Conservation (phyloP, 2,113 vertebrate genomes). For the Montifringilla adamsi region DNA sequence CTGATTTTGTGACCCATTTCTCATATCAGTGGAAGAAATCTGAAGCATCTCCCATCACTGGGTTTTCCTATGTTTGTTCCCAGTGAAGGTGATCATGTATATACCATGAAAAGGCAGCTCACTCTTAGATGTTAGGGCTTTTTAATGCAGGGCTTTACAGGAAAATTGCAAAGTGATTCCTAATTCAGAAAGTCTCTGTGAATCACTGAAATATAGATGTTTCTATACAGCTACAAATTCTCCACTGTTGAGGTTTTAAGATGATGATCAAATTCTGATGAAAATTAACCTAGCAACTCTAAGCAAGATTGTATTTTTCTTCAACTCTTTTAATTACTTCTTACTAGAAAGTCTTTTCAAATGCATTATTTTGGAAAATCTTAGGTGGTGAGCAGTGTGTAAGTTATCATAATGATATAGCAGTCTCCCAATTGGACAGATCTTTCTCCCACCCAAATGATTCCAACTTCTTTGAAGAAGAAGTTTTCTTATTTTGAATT, state of each 20-base stretch:
- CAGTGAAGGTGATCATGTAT: neutral
- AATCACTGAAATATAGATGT: neutral
- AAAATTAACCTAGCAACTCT: neutral
- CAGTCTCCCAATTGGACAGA: neutral
- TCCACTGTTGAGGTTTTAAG: neutral
- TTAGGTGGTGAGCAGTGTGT: neutral
- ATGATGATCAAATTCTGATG: neutral
- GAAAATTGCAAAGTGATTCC: neutral
- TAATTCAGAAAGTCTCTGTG: neutral
- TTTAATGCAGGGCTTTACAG: neutral
- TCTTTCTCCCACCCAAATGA: neutral
- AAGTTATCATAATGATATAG: neutral
- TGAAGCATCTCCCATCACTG: neutral
- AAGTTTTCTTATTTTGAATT: neutral
- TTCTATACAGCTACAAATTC: neutral
- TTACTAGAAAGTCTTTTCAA: neutral
- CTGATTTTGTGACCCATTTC: neutral
- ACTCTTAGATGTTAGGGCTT: neutral
- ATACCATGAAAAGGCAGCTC: neutral
- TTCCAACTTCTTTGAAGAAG: neutral
- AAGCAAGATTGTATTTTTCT: neutral
- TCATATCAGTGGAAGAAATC: neutral
- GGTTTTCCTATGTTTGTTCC: neutral
- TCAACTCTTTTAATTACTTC: neutral
- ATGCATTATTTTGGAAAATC: neutral